Evolutionary conservation across 2,888 invertebrate species (phyloP).

Genomic region (Amorpha juglandis): DNA sequence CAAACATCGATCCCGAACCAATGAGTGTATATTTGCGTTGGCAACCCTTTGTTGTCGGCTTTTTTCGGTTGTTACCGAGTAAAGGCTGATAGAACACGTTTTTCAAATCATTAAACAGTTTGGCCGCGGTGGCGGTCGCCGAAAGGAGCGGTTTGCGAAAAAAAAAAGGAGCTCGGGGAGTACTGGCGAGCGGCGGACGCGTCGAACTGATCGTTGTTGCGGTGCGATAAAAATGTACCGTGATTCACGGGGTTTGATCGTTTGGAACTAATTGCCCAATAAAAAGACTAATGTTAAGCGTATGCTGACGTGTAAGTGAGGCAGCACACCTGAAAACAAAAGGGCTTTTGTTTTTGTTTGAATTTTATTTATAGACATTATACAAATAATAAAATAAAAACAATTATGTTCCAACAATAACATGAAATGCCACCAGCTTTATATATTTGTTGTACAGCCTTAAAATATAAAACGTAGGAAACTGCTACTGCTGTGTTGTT

Average conservation of each 20-base stretch:
- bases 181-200: slow-evolving; percentile 59
- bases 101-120: slow-evolving; percentile 85
- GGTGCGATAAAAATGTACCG: slow-evolving; percentile 59
- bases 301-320: no score
- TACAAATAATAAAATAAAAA: no score
- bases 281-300: no score
- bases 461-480: no score
- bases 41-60: slow-evolving; percentile 80
- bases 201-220: slow-evolving; percentile 68
- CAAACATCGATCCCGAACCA: slow-evolving; percentile 47
- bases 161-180: slow-evolving; percentile 66
- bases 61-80: slow-evolving; percentile 83
- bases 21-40: slow-evolving; percentile 80
- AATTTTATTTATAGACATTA: no score
- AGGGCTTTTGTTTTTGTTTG: no score
- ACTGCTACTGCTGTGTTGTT: no score
- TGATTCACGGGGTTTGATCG: slow-evolving; percentile 47
- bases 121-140: slow-evolving; percentile 74
- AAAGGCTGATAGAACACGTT: slow-evolving; percentile 85
- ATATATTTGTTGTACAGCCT: no score
- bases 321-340: no score
- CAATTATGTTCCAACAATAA: no score
- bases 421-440: no score
- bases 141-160: slow-evolving; percentile 61
- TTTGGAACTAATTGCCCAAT: slow-evolving; percentile 43